Conservation (phyloP, 1,140 invertebrate genomes). For the Druon quercuslanigerum region DNA sequence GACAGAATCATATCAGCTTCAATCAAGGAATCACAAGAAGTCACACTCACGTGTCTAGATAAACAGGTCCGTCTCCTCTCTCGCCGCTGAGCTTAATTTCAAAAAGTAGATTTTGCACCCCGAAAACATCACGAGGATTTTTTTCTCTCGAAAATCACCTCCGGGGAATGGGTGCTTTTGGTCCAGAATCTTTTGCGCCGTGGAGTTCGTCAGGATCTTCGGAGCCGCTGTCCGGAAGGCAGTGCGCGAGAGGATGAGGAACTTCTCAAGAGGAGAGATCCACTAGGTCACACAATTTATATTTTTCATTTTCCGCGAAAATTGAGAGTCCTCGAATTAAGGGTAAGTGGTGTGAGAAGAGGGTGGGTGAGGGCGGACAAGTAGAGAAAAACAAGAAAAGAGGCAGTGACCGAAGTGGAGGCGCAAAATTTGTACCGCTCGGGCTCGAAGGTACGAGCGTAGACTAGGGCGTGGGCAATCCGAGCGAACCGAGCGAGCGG, state of each 20-base stretch:
- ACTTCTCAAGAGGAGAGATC: no score
- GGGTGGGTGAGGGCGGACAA: conserved; percentile 16
- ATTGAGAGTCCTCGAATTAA: background rate
- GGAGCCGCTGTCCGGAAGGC: background rate
- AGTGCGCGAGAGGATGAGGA: no score
- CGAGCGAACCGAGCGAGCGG: conserved; percentile 56
- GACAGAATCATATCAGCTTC: no score
- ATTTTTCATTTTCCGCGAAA: no score
- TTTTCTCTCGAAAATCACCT: no score
- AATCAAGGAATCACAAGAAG: no score
- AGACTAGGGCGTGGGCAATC: conserved; percentile 72
- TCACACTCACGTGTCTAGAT: no score
- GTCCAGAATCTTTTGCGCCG: conserved; percentile 12
- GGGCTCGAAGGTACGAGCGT: conserved; percentile 45
- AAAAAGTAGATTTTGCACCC: no score
- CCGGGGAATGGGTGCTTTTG: background rate
- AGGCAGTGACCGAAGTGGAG: conserved; percentile 28
- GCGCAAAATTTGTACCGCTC: conserved; percentile 32
- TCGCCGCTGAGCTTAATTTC: no score
- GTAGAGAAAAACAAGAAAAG: conserved; percentile 39
- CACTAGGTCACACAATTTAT: no score
- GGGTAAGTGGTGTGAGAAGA: conserved; percentile 7
- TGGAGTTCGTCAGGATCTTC: background rate
- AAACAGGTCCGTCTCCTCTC: no score
- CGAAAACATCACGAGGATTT: no score